These are phyloP conservation scores for Lutjanus argentimaculatus DNA, from an alignment of 2,797 vertebrate species.

Conservation along the genomic window DNA sequence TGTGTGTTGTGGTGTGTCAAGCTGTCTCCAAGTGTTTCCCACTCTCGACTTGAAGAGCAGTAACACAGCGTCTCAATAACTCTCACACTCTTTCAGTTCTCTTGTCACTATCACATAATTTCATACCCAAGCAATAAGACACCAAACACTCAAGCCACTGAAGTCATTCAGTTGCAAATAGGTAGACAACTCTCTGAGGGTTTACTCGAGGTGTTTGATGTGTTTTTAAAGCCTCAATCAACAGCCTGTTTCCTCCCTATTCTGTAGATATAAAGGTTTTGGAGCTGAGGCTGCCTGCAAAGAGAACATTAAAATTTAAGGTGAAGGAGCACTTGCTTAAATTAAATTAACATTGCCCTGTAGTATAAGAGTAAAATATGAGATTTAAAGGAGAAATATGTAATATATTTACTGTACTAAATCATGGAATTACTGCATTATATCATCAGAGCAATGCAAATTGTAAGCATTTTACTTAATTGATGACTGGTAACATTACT, in stretches of 20 bases:
- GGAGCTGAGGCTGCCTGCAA: background rate
- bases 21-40: conserved; percentile 70
- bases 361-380: background rate
- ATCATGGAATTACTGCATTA: too few species aligned
- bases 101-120: conserved; percentile 75
- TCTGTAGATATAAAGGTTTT: conserved; percentile 20
- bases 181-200: conserved; percentile 55
- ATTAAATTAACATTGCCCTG: background rate
- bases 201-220: conserved; percentile 61
- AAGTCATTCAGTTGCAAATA: conserved; percentile 76
- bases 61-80: conserved; percentile 63
- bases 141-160: conserved; percentile 65
- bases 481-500: too few species aligned
- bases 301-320: conserved; percentile 13
- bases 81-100: conserved; percentile 71
- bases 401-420: too few species aligned
- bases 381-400: background rate
- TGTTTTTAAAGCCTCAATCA: conserved; percentile 66
- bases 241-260: conserved; percentile 36
- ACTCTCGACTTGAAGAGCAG: conserved; percentile 64
- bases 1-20: conserved; percentile 44
- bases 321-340: background rate
- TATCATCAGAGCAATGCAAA: too few species aligned
- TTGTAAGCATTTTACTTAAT: too few species aligned
- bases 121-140: conserved; percentile 70